phyloP scores from a whole-genome alignment of 2,797 vertebrate species.

The Manis javanica region DNA sequence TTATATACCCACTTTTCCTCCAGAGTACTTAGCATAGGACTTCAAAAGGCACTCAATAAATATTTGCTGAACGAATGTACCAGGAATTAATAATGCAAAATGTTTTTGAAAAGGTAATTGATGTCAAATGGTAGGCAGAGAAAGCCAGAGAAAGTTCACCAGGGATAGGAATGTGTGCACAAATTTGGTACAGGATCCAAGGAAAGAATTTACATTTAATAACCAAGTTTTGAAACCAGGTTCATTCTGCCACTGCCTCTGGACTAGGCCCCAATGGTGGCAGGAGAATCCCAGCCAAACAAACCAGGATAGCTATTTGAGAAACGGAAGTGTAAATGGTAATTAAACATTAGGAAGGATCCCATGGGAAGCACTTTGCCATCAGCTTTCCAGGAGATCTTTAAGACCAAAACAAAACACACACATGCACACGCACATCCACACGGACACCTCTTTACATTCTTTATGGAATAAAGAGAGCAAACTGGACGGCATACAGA shows the following conservation, averaged over 20 bases:
- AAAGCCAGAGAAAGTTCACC: slow-evolving; percentile 60
- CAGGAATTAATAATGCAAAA: slow-evolving; percentile 68
- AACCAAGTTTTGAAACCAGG: slow-evolving; percentile 57
- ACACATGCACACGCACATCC: too few species aligned
- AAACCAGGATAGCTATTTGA: neutral
- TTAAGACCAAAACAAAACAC: neutral
- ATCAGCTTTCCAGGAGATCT: slow-evolving; percentile 3
- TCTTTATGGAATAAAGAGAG: neutral
- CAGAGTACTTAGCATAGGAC: slow-evolving; percentile 52
- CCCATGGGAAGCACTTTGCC: neutral
- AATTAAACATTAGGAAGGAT: neutral
- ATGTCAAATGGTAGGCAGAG: slow-evolving; percentile 71
- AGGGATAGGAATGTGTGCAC: slow-evolving; percentile 51
- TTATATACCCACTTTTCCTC: neutral
- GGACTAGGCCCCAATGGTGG: slow-evolving; percentile 26
- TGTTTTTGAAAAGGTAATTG: slow-evolving; percentile 69
- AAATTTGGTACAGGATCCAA: slow-evolving; percentile 53
- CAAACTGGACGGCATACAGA: neutral
- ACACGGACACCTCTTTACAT: neutral
- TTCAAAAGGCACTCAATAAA: slow-evolving; percentile 69
- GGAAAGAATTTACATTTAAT: slow-evolving; percentile 68
- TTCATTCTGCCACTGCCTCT: slow-evolving; percentile 42
- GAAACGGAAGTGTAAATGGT: neutral
- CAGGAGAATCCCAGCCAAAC: neutral
- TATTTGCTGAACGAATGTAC: slow-evolving; percentile 62